Conservation (phyloP, 2,797 vertebrate genomes). For the Enteromius paludinosus region DNA sequence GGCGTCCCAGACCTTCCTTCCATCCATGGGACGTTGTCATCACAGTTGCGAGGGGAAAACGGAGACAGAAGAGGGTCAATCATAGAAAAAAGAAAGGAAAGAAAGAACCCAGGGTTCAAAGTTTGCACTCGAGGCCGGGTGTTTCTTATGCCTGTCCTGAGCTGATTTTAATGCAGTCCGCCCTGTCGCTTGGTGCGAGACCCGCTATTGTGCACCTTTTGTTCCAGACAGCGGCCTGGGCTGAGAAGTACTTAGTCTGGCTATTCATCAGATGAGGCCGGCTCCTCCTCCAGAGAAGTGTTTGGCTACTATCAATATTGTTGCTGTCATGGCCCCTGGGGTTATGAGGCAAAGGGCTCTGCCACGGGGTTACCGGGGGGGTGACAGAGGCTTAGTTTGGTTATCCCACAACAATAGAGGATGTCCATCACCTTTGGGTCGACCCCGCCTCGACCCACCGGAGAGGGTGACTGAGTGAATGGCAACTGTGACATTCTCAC, state of each 20-base stretch:
- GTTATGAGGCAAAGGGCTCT: constrained; percentile 62
- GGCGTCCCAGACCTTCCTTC: constrained; percentile 60
- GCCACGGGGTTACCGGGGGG: constrained; percentile 47
- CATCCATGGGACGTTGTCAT: constrained; percentile 60
- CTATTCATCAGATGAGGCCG: constrained; percentile 57
- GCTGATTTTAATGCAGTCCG: constrained; percentile 63
- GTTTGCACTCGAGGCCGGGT: constrained; percentile 55
- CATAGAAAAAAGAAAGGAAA: constrained; percentile 49
- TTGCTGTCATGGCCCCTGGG: constrained; percentile 67
- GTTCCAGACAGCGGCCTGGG: constrained; percentile 60
- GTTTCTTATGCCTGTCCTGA: constrained; percentile 58
- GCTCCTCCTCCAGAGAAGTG: constrained; percentile 57
- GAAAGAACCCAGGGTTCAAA: constrained; percentile 61
- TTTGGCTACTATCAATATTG: constrained; percentile 70
- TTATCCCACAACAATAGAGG: constrained; percentile 65
- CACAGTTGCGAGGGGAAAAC: constrained; percentile 46
- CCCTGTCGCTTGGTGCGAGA: constrained; percentile 52
- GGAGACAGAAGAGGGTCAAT: constrained; percentile 47
- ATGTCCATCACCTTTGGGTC: constrained; percentile 62
- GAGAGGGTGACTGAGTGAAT: constrained; percentile 48
- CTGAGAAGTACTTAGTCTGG: constrained; percentile 63
- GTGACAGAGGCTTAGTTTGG: constrained; percentile 57
- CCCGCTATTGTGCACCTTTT: constrained; percentile 61
- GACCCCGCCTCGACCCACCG: constrained; percentile 43
- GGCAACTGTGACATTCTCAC: constrained; percentile 55